These are phyloP conservation scores for cattle (Bos taurus) DNA, from an alignment of 2,113 vertebrate species.

Conservation along the genomic window DNA sequence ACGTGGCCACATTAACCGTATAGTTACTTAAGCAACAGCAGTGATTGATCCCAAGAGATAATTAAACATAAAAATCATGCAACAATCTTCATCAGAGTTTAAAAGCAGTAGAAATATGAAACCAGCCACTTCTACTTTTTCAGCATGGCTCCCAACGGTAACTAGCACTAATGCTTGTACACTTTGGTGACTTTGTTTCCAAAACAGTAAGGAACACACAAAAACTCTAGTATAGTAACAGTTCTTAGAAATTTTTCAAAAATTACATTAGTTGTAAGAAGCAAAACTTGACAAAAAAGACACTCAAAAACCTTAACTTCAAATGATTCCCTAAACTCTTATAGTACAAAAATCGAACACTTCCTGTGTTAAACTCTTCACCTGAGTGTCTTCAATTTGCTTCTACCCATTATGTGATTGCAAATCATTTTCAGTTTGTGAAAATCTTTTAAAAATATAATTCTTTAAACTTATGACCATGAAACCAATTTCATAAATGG, in stretches of 20 bases:
- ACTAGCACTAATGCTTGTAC: neutral
- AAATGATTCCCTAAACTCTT: neutral
- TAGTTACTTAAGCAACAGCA: neutral
- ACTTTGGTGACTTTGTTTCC: neutral
- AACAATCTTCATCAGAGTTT: neutral
- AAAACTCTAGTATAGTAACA: neutral
- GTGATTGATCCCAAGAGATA: neutral
- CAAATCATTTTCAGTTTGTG: constrained; percentile 46
- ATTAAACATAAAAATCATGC: neutral
- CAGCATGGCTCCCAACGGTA: neutral
- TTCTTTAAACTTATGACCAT: neutral
- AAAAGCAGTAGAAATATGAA: neutral
- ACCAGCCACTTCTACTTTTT: neutral
- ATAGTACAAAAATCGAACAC: neutral
- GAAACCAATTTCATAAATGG: constrained; percentile 52
- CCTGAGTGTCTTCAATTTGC: constrained; percentile 14
- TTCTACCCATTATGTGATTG: constrained; percentile 36
- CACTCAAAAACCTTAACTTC: neutral
- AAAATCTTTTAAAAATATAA: constrained; percentile 26
- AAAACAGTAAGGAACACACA: neutral
- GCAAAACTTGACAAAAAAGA: neutral
- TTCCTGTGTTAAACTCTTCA: constrained; percentile 2
- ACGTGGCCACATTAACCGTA: neutral
- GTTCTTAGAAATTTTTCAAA: neutral
- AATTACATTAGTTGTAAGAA: neutral